These are phyloP conservation scores for Mionectes olivaceus DNA, from an alignment of 2,797 vertebrate species.

Conservation along the genomic window DNA sequence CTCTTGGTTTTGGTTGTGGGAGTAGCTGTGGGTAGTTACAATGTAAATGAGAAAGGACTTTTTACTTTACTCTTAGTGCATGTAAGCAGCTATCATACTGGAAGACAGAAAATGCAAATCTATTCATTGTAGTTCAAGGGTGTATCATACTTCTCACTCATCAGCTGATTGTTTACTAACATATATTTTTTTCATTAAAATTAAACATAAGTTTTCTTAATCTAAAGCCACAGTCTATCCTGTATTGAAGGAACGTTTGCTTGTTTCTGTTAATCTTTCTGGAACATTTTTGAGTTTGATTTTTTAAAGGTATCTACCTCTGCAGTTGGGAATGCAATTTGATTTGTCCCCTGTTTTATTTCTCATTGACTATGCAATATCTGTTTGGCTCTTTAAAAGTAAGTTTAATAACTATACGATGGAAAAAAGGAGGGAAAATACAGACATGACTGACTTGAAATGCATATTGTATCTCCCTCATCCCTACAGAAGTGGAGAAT, in stretches of 20 bases:
- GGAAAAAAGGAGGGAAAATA: neutral
- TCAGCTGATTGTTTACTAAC: neutral
- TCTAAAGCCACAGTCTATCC: neutral
- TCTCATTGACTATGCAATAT: neutral
- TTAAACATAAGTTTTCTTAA: neutral
- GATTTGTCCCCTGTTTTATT: neutral
- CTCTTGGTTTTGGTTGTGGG: neutral
- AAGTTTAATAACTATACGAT: neutral
- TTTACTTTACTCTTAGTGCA: neutral
- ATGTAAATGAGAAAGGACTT: slow-evolving; percentile 17
- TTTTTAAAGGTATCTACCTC: neutral
- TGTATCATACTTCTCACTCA: neutral
- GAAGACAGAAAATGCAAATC: neutral
- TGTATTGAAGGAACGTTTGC: neutral
- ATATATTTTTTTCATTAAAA: neutral
- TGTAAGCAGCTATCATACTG: neutral
- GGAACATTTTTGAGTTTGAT: neutral
- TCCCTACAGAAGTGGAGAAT: neutral
- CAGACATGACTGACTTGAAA: neutral
- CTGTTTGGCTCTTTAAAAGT: neutral
- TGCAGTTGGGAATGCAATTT: neutral
- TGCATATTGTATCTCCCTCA: fast-evolving
- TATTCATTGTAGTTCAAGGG: neutral
- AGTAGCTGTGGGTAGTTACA: slow-evolving; percentile 21
- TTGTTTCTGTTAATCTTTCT: neutral